Percentiles rank a stretch among this genome's conserved stretches.
These are phyloP conservation scores for Halisarca cf. caerulea DNA, from an alignment of 37 sponge, comb jelly and placozoan species.

Conservation along the genomic window DNA sequence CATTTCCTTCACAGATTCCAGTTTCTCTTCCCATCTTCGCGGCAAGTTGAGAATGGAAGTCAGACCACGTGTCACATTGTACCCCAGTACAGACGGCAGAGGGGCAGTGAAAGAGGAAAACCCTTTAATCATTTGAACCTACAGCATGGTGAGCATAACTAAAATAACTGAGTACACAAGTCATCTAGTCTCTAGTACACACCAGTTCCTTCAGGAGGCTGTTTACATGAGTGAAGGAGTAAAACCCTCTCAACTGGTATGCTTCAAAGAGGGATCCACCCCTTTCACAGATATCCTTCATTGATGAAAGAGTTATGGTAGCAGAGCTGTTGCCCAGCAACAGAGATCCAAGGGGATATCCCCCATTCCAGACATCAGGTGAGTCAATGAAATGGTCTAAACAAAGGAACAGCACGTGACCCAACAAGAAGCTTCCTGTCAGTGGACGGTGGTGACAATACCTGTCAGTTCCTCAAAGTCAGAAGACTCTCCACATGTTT, in stretches of 20 bases:
- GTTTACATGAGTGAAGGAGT: not conserved
- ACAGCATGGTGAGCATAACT: not conserved
- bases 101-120: not conserved
- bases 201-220: not conserved
- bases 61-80: not conserved
- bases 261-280: conserved; percentile 42
- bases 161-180: not conserved
- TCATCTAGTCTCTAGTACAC: not conserved
- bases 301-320: conserved; percentile 30
- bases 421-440: no score
- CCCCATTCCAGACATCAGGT: conserved; percentile 37
- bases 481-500: conserved; percentile 35
- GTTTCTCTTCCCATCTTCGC: not conserved
- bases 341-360: conserved; percentile 47
- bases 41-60: not conserved
- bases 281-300: conserved; percentile 35
- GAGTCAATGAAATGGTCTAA: not conserved
- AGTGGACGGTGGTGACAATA: not conserved
- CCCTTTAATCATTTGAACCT: not conserved
- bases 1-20: not conserved
- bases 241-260: conserved; percentile 1
- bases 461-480: conserved; percentile 49
- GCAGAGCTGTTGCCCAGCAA: conserved; percentile 26
- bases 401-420: not conserved
- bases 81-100: not conserved